These are phyloP conservation scores for Coptodon bakossiorum DNA, from an alignment of 2,113 vertebrate species.

Conservation along the genomic window DNA sequence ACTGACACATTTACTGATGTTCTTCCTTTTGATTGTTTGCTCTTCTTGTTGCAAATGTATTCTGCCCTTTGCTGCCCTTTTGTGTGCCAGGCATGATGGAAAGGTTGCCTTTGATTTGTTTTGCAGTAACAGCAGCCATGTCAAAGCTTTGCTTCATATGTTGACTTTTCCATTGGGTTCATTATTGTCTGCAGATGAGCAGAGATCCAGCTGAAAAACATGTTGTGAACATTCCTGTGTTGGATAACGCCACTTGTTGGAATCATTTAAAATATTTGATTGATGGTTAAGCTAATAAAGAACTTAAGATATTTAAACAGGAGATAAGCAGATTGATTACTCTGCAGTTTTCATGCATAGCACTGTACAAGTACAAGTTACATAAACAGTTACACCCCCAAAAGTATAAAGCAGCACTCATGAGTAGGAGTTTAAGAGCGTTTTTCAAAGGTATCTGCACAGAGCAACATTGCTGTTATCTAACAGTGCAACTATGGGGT, in stretches of 20 bases:
- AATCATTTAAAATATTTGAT: not conserved
- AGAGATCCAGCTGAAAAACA: not conserved
- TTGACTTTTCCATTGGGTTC: not conserved
- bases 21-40: conserved; percentile 3
- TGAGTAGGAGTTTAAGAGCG: not conserved
- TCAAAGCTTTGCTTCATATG: not conserved
- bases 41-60: conserved; percentile 5
- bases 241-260: not conserved
- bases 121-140: not conserved
- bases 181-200: not conserved
- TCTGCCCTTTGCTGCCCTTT: conserved; percentile 38
- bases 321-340: not conserved
- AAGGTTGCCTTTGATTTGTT: conserved; percentile 51
- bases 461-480: not conserved
- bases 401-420: not conserved
- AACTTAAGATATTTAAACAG: not conserved
- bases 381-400: not conserved
- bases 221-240: not conserved
- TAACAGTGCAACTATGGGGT: not conserved
- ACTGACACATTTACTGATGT: not conserved
- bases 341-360: not conserved
- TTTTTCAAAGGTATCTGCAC: not conserved
- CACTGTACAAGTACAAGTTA: not conserved
- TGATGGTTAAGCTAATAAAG: not conserved
- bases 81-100: conserved; percentile 25